phyloP scores from a whole-genome alignment of 2,797 vertebrate species.

The Melanotaenia nigrans region DNA sequence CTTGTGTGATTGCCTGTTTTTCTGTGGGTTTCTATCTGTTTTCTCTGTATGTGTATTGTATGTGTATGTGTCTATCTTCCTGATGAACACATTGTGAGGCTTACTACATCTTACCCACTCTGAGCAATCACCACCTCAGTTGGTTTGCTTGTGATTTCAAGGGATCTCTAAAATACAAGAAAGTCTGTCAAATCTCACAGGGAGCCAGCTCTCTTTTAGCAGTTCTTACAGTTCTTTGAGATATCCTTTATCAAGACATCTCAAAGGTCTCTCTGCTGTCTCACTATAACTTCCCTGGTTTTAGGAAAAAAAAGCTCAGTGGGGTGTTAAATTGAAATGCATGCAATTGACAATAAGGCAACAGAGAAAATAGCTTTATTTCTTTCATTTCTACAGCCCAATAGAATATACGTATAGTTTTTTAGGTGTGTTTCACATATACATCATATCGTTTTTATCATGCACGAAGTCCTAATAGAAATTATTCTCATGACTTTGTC shows the following conservation, averaged over 20 bases:
- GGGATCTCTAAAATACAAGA: slow-evolving; percentile 33
- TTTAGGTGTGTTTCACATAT: slow-evolving; percentile 43
- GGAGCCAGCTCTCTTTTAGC: slow-evolving; percentile 16
- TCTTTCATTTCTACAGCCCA: slow-evolving; percentile 8
- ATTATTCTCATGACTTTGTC: too few relatives aligned
- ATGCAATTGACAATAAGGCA: slow-evolving; percentile 21
- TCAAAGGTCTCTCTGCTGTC: slow-evolving; percentile 25
- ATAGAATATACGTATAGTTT: background rate
- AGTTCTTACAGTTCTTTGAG: slow-evolving; percentile 25
- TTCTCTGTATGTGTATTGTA: background rate
- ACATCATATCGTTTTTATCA: slow-evolving; percentile 14
- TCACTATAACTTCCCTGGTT: slow-evolving; percentile 22
- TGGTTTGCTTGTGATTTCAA: slow-evolving; percentile 33
- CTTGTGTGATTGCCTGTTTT: background rate
- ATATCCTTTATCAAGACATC: slow-evolving; percentile 1
- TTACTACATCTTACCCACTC: slow-evolving; percentile 27
- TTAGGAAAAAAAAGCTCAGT: slow-evolving; percentile 13
- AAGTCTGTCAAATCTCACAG: slow-evolving; percentile 36
- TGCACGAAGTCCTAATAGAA: too few relatives aligned
- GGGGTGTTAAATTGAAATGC: slow-evolving; percentile 55
- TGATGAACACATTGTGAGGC: background rate
- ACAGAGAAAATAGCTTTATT: slow-evolving; percentile 6
- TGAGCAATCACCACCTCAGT: slow-evolving; percentile 39
- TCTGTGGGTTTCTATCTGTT: background rate
- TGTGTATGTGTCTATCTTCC: slow-evolving; percentile 2